A percentile compares a stretch with the other conserved stretches of the same genome.
phyloP scores from a whole-genome alignment of 2,888 invertebrate species.

The Auanema freiburgensis region DNA sequence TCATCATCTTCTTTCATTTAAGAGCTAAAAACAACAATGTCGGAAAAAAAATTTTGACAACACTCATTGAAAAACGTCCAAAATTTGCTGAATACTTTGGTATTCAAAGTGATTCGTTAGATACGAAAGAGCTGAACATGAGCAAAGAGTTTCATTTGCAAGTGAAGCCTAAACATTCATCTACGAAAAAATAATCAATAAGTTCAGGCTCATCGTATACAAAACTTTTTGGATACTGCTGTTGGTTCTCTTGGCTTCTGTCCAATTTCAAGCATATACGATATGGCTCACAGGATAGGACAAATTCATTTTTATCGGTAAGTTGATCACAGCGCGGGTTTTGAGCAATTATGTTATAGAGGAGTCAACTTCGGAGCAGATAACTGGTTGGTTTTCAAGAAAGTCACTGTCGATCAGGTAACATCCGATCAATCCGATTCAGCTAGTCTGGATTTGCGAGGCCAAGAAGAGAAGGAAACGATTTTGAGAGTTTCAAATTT shows the following conservation, averaged over 20 bases:
- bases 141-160: constrained; percentile 56
- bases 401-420: constrained; percentile 55
- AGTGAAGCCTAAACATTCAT: constrained; percentile 22
- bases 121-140: constrained; percentile 43
- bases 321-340: not conserved
- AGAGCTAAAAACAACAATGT: constrained; percentile 56
- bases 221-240: constrained; percentile 55
- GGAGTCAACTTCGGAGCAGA: constrained; percentile 59
- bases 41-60: constrained; percentile 54
- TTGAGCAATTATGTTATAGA: constrained; percentile 18
- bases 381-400: constrained; percentile 59
- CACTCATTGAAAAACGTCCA: constrained; percentile 53
- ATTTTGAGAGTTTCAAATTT: not conserved
- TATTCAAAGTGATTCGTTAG: constrained; percentile 49
- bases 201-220: constrained; percentile 53
- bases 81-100: constrained; percentile 60
- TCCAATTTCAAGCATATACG: constrained; percentile 52
- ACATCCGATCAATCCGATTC: constrained; percentile 32
- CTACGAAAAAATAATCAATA: not conserved
- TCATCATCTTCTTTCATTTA: constrained; percentile 20
- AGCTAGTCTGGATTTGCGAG: constrained; percentile 9
- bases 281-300: constrained; percentile 57
- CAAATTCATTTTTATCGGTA: constrained; percentile 57
- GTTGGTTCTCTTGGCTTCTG: constrained; percentile 57
- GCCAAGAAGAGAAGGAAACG: constrained; percentile 13